Evolutionary conservation across 2,113 vertebrate species (phyloP).

Genomic region (Ammodramus savannarum): DNA sequence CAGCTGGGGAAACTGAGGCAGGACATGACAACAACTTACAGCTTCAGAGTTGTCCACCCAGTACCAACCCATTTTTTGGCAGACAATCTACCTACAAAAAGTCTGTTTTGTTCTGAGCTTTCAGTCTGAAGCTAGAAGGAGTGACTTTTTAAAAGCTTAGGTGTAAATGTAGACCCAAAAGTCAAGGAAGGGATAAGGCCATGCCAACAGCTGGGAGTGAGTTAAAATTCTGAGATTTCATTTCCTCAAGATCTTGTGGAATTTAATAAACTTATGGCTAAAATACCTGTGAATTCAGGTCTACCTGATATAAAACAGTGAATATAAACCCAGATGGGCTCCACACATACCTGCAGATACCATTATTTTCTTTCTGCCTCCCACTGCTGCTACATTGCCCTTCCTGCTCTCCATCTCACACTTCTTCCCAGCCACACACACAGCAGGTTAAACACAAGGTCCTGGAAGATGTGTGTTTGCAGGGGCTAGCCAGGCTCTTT

Average conservation of each 20-base stretch:
- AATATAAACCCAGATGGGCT: background rate
- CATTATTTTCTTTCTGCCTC: background rate
- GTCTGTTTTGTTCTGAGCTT: background rate
- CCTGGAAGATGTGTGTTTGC: background rate
- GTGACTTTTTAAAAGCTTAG: background rate
- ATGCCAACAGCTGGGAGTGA: background rate
- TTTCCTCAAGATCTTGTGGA: background rate
- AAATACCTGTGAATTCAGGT: background rate
- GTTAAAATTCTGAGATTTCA: background rate
- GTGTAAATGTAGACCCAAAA: background rate
- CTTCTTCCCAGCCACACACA: background rate
- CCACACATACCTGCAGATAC: background rate
- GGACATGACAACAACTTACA: rapidly evolving
- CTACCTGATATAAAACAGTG: background rate
- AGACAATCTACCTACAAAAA: background rate
- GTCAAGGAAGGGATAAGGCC: background rate
- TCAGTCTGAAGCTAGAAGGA: background rate
- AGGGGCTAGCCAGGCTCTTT: background rate
- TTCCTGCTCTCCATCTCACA: background rate
- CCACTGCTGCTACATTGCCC: background rate
- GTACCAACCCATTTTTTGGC: background rate
- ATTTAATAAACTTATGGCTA: background rate
- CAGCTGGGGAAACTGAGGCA: background rate
- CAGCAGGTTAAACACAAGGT: background rate
- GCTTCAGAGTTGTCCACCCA: background rate